Conservation (phyloP, 2,113 vertebrate genomes). For the Hyaena hyaena region DNA sequence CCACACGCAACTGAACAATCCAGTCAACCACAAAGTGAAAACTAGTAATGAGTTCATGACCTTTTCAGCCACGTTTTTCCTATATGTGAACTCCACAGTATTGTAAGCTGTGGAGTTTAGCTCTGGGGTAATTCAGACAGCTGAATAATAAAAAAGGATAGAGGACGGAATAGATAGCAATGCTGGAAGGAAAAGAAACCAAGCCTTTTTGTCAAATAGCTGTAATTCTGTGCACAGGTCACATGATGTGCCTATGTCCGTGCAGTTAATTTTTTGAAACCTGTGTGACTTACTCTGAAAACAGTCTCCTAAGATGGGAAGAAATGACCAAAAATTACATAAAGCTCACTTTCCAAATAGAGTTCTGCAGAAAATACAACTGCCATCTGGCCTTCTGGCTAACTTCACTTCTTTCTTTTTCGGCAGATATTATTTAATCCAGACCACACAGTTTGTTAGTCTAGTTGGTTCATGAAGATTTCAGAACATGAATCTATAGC, state of each 20-base stretch:
- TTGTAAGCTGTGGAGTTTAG: not conserved
- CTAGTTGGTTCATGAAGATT: conserved; percentile 23
- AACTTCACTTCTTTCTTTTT: conserved; percentile 58
- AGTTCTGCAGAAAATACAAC: conserved; percentile 66
- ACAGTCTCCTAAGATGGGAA: conserved; percentile 47
- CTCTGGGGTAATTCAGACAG: not conserved
- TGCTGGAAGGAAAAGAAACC: not conserved
- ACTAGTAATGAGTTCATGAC: not conserved
- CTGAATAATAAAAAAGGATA: not conserved
- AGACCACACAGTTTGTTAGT: conserved; percentile 57
- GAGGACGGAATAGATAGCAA: not conserved
- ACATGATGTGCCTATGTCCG: not conserved
- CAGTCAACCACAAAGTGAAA: not conserved
- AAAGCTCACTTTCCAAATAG: conserved; percentile 69
- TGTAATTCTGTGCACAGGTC: not conserved
- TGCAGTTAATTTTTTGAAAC: not conserved
- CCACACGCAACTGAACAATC: not conserved
- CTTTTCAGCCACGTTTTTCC: not conserved
- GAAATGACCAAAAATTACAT: conserved; percentile 68
- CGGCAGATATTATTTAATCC: conserved; percentile 61
- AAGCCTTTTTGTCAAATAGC: not conserved
- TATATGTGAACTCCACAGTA: not conserved
- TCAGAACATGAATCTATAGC: conserved; percentile 5
- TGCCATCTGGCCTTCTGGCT: conserved; percentile 70
- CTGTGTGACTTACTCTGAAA: conserved; percentile 54